Conservation (phyloP, 2,797 vertebrate genomes). For the Gallirallus australis region DNA sequence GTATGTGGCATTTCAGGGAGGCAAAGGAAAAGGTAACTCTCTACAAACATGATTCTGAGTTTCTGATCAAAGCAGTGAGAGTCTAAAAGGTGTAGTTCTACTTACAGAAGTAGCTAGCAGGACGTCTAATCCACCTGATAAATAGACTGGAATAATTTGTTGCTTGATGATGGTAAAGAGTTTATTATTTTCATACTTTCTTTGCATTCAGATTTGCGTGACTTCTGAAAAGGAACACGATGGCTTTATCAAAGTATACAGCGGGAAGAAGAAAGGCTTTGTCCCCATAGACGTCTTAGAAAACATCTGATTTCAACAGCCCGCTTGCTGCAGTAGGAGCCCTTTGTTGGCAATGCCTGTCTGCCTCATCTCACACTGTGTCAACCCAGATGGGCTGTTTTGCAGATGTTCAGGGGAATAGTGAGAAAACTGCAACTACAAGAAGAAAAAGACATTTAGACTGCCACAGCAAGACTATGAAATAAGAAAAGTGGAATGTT, state of each 20-base stretch:
- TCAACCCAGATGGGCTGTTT: slow-evolving; percentile 66
- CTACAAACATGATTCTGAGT: not conserved
- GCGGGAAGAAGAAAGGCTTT: slow-evolving; percentile 94
- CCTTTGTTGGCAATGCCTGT: slow-evolving; percentile 56
- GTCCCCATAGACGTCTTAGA: slow-evolving; percentile 92
- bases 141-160: not conserved
- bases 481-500: not conserved
- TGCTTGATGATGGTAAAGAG: not conserved
- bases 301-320: slow-evolving; percentile 84
- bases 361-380: slow-evolving; percentile 74
- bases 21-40: not conserved
- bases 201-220: slow-evolving; percentile 89
- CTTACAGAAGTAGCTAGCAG: not conserved
- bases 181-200: not conserved
- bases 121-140: not conserved
- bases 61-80: not conserved
- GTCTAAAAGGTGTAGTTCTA: not conserved
- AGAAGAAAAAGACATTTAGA: slow-evolving; percentile 55
- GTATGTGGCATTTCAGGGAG: not conserved
- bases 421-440: slow-evolving; percentile 50
- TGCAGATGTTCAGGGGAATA: slow-evolving; percentile 67
- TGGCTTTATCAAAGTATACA: slow-evolving; percentile 92
- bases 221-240: slow-evolving; percentile 87
- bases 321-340: slow-evolving; percentile 47
- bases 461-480: slow-evolving; percentile 33